These are phyloP conservation scores for Deroplatys truncata DNA, from an alignment of 2,888 invertebrate species.

Conservation along the genomic window DNA sequence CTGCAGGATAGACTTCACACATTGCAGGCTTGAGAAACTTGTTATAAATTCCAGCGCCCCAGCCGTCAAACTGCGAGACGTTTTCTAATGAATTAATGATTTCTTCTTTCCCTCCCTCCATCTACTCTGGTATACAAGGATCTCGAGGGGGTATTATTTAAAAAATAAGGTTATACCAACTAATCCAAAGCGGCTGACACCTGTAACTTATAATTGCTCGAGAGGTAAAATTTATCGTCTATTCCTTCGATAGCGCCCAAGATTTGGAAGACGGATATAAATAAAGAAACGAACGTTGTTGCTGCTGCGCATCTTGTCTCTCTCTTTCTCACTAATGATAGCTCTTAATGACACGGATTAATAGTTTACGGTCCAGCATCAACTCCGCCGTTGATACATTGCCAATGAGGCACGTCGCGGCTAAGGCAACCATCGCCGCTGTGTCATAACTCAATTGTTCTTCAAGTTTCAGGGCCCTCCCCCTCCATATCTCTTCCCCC, in stretches of 20 bases:
- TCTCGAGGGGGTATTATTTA: background rate
- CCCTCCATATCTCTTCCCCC: constrained; percentile 28
- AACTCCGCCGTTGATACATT: constrained; percentile 20
- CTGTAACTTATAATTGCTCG: constrained; percentile 15
- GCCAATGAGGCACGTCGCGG: constrained; percentile 17
- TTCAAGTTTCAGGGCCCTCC: constrained; percentile 24
- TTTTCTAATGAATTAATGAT: constrained; percentile 7
- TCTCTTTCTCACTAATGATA: constrained; percentile 30
- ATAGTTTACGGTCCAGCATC: constrained; percentile 25
- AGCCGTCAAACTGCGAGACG: background rate
- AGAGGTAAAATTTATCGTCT: constrained; percentile 13
- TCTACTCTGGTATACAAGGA: background rate
- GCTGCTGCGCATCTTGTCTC: constrained; percentile 14
- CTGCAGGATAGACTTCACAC: background rate
- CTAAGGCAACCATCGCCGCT: constrained; percentile 7
- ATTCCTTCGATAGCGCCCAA: constrained; percentile 1
- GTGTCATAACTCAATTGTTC: constrained; percentile 29
- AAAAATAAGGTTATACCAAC: constrained; percentile 3
- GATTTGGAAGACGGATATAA: constrained; percentile 18
- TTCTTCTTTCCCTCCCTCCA: background rate
- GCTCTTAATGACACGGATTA: constrained; percentile 29
- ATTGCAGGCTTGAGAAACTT: background rate
- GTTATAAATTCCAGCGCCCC: background rate
- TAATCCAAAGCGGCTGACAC: constrained; percentile 8
- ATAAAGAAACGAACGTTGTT: constrained; percentile 19